Conservation (phyloP, 2,888 invertebrate species). For the Brenthis daphne region DNA sequence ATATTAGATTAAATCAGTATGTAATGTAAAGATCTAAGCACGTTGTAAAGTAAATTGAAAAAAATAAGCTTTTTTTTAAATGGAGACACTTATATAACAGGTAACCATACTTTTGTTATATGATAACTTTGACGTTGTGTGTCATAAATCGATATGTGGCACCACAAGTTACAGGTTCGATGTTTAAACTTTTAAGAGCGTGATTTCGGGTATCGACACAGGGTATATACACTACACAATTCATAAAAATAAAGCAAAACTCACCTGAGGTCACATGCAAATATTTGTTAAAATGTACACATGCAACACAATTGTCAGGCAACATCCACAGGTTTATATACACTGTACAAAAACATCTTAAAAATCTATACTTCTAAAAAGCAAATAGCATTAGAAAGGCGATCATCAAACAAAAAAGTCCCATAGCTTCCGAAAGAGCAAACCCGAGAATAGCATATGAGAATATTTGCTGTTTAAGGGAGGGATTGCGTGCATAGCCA, state of each 20-base stretch:
- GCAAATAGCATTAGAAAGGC: slow-evolving; percentile 98
- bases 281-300: slow-evolving; percentile 12
- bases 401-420: slow-evolving; percentile 99
- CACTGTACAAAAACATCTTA: slow-evolving; percentile 51
- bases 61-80: no score
- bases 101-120: no score
- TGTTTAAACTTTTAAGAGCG: no score
- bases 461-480: slow-evolving; percentile 98
- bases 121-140: no score
- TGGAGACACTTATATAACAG: no score
- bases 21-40: no score
- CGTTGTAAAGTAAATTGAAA: no score
- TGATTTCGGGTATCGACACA: no score
- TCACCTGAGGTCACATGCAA: slow-evolving; percentile 30
- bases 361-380: slow-evolving; percentile 83
- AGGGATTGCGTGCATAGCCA: slow-evolving; percentile 98
- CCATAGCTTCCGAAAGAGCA: slow-evolving; percentile 99
- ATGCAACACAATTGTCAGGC: slow-evolving; percentile 13
- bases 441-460: slow-evolving; percentile 99
- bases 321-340: slow-evolving; percentile 44
- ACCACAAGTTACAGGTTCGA: no score
- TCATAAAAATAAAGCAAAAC: slow-evolving; percentile 4
- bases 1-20: no score
- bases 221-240: no score
- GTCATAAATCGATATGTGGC: no score